Evolutionary conservation across 2,797 vertebrate species (phyloP).

Genomic region (Falco berigora): DNA sequence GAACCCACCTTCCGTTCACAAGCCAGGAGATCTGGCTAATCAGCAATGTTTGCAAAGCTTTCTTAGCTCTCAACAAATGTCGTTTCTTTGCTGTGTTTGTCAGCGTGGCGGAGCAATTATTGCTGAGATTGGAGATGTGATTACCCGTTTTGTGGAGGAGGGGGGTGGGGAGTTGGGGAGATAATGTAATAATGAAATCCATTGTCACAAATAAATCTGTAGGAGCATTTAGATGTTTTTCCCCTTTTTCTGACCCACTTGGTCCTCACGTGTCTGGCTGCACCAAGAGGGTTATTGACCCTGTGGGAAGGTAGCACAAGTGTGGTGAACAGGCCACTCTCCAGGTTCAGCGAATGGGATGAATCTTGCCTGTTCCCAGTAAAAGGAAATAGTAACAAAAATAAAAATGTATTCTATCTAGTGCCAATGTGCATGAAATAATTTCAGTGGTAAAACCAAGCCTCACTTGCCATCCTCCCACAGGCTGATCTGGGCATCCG

Average conservation of each 20-base stretch:
- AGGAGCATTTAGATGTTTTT: constrained; percentile 33
- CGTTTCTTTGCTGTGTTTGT: constrained; percentile 22
- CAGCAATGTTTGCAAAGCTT: constrained; percentile 37
- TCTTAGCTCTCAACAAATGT: background rate
- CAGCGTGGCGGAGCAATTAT: background rate
- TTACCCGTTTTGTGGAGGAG: constrained; percentile 2
- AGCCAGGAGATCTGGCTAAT: constrained; percentile 9
- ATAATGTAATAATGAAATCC: constrained; percentile 52
- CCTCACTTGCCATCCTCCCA: background rate
- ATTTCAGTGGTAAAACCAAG: background rate
- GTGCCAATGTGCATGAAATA: background rate
- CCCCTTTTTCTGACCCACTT: constrained; percentile 16
- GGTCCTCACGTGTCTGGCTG: background rate
- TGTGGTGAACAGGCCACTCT: background rate
- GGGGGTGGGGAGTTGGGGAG: background rate
- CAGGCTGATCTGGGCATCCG: background rate
- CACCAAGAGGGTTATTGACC: background rate
- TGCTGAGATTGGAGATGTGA: background rate
- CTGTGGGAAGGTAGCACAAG: background rate
- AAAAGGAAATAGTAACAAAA: background rate
- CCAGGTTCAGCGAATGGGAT: background rate
- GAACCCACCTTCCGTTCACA: background rate
- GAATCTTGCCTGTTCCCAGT: background rate
- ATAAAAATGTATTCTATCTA: background rate
- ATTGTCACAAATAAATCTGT: constrained; percentile 33